Evolutionary conservation across 35 echinoderm and acorn worm genomes (phyloP), one percentile per base, ranked within the genome.

Genomic region (Lytechinus pictus): DNA sequence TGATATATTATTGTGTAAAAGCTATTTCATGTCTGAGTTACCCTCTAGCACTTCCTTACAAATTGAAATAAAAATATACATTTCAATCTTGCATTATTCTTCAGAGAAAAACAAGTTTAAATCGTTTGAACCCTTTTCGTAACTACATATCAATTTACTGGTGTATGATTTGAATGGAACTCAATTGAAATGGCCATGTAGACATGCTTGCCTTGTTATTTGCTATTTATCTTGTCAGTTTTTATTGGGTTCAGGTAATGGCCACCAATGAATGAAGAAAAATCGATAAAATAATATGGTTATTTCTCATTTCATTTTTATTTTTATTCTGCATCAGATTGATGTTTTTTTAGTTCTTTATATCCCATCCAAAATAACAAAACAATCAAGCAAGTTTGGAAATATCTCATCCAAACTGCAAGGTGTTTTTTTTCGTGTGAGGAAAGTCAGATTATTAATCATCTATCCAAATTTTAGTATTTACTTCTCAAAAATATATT

Each of bases 21-120:
- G 66, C 66, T 71, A n/a, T n/a, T 79, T 79, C 66, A 79, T 79
- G 66, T 79, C n/a, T 79, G 66, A 79, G 16, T 79, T 79, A 79
- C 21, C 66, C 66, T 79, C 16, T n/a, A 79, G 66, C 19, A 8
- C 4, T 79, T 24, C 8, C 66, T 79, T 19, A 24, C 66, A 79
- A 7, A n/a, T 19, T 79, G 66, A n/a, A 0, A 79, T 24, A 79
- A 4, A 79, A n/a, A 79, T 27, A 44, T 44, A 44, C 33, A 79
- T 27, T 79, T n/a, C 19, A 8, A 79, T 79, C 66, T 79, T 79
- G 14, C 16, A 79, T 24, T n/a, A 79, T 79, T 79, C 66, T 79
- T 79, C 19, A 79, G 19, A 79, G 66, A 79, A 79, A 79, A 79
- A 79, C 66, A 79, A n/a, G 16, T 79, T 24, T 79, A 24, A 7